These are phyloP conservation scores for Palythoa grandis DNA, from an alignment of 92 coral and sea anemone species.

Conservation along the genomic window DNA sequence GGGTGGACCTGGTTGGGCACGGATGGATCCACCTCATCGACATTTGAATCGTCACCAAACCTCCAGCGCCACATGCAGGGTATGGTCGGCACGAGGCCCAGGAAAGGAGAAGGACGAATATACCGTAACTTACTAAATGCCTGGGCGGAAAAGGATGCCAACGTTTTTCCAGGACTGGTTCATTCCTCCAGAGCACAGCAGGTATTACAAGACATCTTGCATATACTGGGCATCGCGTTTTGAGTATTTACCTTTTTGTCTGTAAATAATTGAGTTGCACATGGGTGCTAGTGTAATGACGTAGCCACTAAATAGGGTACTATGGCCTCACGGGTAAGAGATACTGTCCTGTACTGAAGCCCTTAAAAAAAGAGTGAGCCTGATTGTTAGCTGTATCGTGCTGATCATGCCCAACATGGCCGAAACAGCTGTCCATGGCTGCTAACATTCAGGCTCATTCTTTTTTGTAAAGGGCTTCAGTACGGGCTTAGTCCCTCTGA, in stretches of 20 bases:
- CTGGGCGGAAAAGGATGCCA: conserved; percentile 94
- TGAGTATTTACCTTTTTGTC: neutral
- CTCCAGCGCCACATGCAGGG: conserved; percentile 97
- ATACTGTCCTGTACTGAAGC: no score
- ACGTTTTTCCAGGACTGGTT: conserved; percentile 84
- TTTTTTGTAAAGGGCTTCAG: no score
- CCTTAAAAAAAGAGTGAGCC: no score
- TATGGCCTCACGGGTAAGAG: no score
- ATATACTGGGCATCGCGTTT: neutral
- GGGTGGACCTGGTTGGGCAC: conserved; percentile 99
- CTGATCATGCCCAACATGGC: no score
- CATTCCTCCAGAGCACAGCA: conserved; percentile 85
- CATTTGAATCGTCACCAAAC: conserved; percentile 89
- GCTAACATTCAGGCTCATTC: no score
- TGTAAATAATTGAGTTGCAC: neutral
- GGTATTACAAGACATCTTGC: conserved; percentile 48
- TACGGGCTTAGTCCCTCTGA: no score
- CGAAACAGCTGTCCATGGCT: no score
- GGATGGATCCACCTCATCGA: conserved; percentile 96
- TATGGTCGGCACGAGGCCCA: conserved; percentile 99
- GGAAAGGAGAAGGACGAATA: conserved; percentile 80
- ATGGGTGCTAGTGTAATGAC: no score
- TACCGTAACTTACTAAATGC: conserved; percentile 74
- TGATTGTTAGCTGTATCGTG: no score
- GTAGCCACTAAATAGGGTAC: no score